phyloP scores from a whole-genome alignment of 2,797 vertebrate species.

The Syngnathus rostellatus region DNA sequence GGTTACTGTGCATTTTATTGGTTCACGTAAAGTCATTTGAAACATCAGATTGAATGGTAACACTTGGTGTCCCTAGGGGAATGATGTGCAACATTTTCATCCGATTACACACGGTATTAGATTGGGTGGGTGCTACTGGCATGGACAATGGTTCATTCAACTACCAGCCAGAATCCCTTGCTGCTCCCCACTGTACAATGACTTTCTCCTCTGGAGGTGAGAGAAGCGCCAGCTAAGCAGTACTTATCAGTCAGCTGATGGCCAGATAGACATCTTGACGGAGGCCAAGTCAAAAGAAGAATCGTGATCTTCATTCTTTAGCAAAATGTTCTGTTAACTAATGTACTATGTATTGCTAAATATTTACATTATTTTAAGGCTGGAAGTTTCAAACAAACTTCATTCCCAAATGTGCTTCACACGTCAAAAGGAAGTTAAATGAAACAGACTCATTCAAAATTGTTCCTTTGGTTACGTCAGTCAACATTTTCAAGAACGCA shows the following conservation, averaged over 20 bases:
- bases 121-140: background rate
- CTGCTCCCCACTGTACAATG: background rate
- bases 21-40: background rate
- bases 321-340: background rate
- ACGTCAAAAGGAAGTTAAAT: background rate
- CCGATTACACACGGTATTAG: conserved; percentile 2
- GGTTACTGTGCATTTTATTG: background rate
- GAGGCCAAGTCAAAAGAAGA: background rate
- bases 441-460: background rate
- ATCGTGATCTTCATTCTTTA: background rate
- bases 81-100: background rate
- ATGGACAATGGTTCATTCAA: conserved; percentile 2
- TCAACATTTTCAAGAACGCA: background rate
- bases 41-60: background rate
- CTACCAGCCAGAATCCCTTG: background rate
- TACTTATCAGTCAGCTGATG: background rate
- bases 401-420: background rate
- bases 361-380: background rate
- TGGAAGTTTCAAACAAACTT: background rate
- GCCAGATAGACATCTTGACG: background rate
- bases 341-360: background rate
- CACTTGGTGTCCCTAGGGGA: background rate
- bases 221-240: background rate
- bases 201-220: conserved; percentile 1
- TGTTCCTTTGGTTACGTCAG: background rate